Conservation (phyloP, 2,888 invertebrate species). For the Eupithecia subfuscata region DNA sequence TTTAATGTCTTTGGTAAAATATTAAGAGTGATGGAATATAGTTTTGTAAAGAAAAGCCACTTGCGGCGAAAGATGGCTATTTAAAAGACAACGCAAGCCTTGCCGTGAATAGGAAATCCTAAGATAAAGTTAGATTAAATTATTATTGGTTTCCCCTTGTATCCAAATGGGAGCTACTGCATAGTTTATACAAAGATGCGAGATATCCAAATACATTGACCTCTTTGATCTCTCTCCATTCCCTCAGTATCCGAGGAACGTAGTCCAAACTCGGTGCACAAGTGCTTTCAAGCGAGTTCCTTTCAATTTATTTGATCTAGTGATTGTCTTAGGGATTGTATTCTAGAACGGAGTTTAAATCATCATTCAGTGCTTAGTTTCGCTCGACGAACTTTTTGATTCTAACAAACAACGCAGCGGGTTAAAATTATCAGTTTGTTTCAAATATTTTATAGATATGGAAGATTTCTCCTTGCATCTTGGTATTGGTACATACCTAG, state of each 20-base stretch:
- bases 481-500: background rate
- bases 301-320: slow-evolving; percentile 10
- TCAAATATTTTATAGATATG: too few relatives aligned
- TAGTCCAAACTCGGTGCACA: slow-evolving; percentile 28
- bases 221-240: slow-evolving; percentile 31
- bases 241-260: slow-evolving; percentile 34
- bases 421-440: too few relatives aligned
- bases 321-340: slow-evolving; percentile 3
- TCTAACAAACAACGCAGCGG: too few relatives aligned
- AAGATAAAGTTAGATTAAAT: background rate
- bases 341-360: background rate
- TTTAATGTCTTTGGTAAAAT: too few relatives aligned
- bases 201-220: slow-evolving; percentile 41
- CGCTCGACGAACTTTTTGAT: background rate
- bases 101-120: background rate
- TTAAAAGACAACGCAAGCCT: background rate
- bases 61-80: background rate
- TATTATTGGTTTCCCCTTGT: slow-evolving; percentile 16
- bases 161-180: slow-evolving; percentile 16
- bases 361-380: background rate
- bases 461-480: too few relatives aligned
- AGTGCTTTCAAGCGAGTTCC: slow-evolving; percentile 28
- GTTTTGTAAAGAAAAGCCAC: background rate
- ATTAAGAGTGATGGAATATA: background rate
- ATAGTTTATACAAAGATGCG: slow-evolving; percentile 31